Evolutionary conservation across 2,113 vertebrate genomes (phyloP).

Genomic region (Siphamia tubifer): DNA sequence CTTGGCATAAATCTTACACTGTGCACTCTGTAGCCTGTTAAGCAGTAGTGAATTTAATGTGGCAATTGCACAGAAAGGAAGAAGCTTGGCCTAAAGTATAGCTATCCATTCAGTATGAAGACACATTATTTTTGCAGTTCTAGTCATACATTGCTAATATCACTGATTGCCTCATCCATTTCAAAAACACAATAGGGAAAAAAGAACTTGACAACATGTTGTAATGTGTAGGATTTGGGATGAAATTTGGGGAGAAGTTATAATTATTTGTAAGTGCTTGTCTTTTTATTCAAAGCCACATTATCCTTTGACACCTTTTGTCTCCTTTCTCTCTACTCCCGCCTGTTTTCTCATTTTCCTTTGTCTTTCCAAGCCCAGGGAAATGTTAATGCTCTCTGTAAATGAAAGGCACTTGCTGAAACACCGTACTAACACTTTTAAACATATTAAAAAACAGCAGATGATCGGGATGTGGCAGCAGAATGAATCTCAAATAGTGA

Average conservation of each 20-base stretch:
- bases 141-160: conserved; percentile 2
- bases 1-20: conserved; percentile 41
- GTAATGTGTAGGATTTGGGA: background rate
- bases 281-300: background rate
- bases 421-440: background rate
- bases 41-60: conserved; percentile 38
- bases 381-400: background rate
- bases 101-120: conserved; percentile 12
- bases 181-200: background rate
- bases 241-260: background rate
- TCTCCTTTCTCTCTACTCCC: background rate
- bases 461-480: background rate
- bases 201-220: background rate
- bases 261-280: background rate
- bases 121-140: conserved; percentile 3
- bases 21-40: conserved; percentile 22
- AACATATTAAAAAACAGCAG: conserved; percentile 16
- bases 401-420: conserved; percentile 14
- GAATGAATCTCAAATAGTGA: background rate
- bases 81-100: conserved; percentile 5
- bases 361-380: background rate
- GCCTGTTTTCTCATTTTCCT: background rate
- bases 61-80: conserved; percentile 20
- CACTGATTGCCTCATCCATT: conserved; percentile 7
- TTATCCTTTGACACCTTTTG: background rate